Evolutionary conservation across 2,888 invertebrate genomes (phyloP), one percentile per base, ranked within the genome.

Genomic region (Marronus borbonicus): DNA sequence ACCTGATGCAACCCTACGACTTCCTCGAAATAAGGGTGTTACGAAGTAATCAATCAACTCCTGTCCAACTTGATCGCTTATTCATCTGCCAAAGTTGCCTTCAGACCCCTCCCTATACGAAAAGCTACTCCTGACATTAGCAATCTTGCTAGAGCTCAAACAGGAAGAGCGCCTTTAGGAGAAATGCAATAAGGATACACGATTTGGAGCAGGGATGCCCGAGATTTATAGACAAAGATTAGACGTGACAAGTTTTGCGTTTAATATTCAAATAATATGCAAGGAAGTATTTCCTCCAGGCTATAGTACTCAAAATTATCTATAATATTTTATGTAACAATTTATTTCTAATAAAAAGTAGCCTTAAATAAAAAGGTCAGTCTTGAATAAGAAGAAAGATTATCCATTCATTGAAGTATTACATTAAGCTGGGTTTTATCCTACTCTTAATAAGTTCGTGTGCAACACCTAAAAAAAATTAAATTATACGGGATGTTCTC

Each of bases 31-130:
- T 68, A 68, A 72, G 72, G 72, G 72, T 39, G 72, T 72, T 58
- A 72, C 58, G 39, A 36, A 60, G 58, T 72, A 72, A 72, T 72
- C 72, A 72, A 72, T 72, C 72, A 72, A 72, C 36, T 31, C 20
- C 72, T n/a, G 72, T 72, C 58, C 44, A 58, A 60, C 39, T 55
- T 72, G 72, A 72, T 72, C 72, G 58, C 72, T 72, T 72, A 60
- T 55, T 72, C 72, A 58, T 58, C 72, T 58, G 39, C 58, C 50
- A 52, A 14, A 28, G n/a, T 31, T 24, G 24, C 52, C 3, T 66
- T 52, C 72, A 39, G 24, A 12, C 50, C 68, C 68, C 8, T 28
- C 50, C 24, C 20, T 28, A 14, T 49, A 50, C 58, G 55, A 20
- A 58, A 50, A 36, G 58, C 20, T 52, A 52, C 52, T 28, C 31